phyloP scores from a whole-genome alignment of 2,797 vertebrate genomes.

The Brachyrhaphis roseni region DNA sequence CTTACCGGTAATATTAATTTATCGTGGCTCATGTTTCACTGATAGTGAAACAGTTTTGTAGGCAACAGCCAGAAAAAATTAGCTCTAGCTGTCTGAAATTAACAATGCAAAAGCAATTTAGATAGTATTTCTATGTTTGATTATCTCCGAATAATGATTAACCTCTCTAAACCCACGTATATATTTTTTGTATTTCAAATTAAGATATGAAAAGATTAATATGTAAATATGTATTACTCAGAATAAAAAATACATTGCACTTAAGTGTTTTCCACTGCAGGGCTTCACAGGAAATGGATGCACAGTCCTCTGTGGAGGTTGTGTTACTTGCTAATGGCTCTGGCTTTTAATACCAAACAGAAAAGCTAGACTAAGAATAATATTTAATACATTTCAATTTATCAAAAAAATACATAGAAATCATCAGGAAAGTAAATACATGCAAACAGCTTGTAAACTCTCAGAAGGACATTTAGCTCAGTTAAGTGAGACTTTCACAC shows the following conservation, averaged over 20 bases:
- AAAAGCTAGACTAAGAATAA: not conserved
- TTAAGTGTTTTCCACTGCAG: not conserved
- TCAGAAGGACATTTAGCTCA: not conserved
- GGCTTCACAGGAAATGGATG: not conserved
- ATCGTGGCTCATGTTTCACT: not conserved
- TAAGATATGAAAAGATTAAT: not conserved
- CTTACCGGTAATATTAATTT: not conserved
- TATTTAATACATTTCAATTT: not conserved
- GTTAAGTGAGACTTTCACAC: not conserved
- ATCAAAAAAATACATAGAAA: not conserved
- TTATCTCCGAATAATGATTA: not conserved
- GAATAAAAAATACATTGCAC: not conserved
- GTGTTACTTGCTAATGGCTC: not conserved
- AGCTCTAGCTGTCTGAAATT: not conserved
- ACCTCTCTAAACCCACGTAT: not conserved
- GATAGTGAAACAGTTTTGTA: constrained; percentile 1
- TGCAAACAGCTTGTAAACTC: not conserved
- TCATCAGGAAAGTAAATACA: not conserved
- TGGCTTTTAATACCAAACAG: not conserved
- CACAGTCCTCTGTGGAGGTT: not conserved
- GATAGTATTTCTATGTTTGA: not conserved
- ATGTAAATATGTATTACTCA: not conserved
- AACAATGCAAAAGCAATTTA: not conserved
- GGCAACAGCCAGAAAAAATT: not conserved
- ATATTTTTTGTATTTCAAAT: not conserved